Evolutionary conservation across 1,140 invertebrate genomes (phyloP), one percentile per base, ranked within the genome.

Genomic region (Meloidogyne hapla): DNA sequence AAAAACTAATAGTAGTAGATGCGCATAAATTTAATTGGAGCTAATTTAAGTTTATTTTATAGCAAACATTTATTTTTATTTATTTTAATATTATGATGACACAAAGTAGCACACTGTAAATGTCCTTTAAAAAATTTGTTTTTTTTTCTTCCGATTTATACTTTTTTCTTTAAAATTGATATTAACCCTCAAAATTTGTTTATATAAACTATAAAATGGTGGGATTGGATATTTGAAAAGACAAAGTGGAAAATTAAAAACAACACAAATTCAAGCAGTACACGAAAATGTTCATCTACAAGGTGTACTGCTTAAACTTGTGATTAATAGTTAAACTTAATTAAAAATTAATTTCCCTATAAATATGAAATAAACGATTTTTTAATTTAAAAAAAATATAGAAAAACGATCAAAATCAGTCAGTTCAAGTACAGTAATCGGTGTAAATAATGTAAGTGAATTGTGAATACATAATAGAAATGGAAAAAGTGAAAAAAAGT

Each of bases 31-130:
- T 13, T 56, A 56, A n/a, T 56, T 15, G 48, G 48, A 56, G 48
- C n/a, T 56, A 56, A 56, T 56, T 56, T 56, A 56, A 56, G 48
- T 56, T 56, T 56, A 56, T 56, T 56, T 48, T 18, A 15, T 48
- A 48, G 45, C 45, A 48, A 48, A 56, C 48, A 56, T 15, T 56
- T 56, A n/a, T n/a, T 5, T 56, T 56, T n/a, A n/a, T n/a, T 13
- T 56, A n/a, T n/a, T n/a, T n/a, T n/a, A n/a, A n/a, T n/a, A n/a
- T n/a, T n/a, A 56, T 56, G 48, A 56, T 56, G 48, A 56, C 48
- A 56, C 48, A n/a, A 56, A 56, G 48, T 56, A 56, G n/a, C 48
- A 56, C 48, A 18, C 18, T n/a, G 48, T n/a, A 56, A 56, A 56
- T 56, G 48, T 56, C 48, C 48, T 56, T 56, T 56, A 56, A 42